Evolutionary conservation across 2,113 vertebrate genomes (phyloP).

Genomic region (Nannospalax galili): DNA sequence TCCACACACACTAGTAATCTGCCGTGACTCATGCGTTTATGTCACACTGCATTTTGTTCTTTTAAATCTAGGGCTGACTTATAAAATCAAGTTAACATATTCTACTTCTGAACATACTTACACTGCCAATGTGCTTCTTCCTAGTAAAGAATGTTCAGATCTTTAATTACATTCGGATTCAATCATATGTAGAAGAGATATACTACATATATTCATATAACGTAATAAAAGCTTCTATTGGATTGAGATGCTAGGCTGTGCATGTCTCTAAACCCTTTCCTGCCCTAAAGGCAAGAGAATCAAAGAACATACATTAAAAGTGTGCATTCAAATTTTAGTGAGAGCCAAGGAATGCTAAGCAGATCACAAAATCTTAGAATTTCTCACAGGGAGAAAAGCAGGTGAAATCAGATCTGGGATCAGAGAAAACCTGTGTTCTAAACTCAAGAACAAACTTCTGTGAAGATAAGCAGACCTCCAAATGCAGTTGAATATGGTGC

Average conservation of each 20-base stretch:
- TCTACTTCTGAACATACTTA: conserved; percentile 49
- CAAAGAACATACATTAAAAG: conserved; percentile 48
- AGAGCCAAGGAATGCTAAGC: conserved; percentile 16
- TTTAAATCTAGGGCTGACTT: conserved; percentile 45
- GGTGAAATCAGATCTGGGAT: background rate
- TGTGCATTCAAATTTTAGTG: conserved; percentile 54
- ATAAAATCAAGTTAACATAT: conserved; percentile 52
- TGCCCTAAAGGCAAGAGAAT: conserved; percentile 24
- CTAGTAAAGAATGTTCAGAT: conserved; percentile 37
- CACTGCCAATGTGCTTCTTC: background rate
- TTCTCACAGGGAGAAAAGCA: conserved; percentile 44
- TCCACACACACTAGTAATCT: conserved; percentile 23
- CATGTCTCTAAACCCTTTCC: background rate
- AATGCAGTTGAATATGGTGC: background rate
- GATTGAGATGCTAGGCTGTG: background rate
- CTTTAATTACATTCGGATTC: conserved; percentile 40
- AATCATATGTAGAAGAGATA: conserved; percentile 26
- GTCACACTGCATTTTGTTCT: conserved; percentile 28
- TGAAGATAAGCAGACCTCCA: background rate
- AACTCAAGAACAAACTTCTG: conserved; percentile 5
- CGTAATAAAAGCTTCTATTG: conserved; percentile 22
- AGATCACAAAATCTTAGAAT: conserved; percentile 14
- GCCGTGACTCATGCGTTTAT: background rate
- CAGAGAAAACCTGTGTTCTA: background rate
- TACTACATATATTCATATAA: background rate